Evolutionary conservation across 2,113 vertebrate genomes (phyloP), one percentile per base, ranked within the genome.

Genomic region (Isichthys henryi): DNA sequence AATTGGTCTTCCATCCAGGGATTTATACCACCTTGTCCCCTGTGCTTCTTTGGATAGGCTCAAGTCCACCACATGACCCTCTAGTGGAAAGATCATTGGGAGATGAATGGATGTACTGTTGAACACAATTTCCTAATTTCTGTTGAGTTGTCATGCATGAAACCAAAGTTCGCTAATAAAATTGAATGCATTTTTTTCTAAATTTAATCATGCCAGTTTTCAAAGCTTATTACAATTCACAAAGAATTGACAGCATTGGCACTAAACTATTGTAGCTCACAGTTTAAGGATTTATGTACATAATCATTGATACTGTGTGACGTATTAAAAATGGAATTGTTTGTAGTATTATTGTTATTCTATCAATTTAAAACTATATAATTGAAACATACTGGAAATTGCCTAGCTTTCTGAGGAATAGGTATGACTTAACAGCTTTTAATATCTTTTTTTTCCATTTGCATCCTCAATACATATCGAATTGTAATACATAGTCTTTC

Each of bases 401-500:
- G 15, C 82, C 19, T n/a, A 45, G 82, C 45, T 48, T 48, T 84
- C 82, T 43, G 39, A 84, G 21, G 35, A 48, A 84, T 48, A 84
- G 45, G 21, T 84, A 46, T 84, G 39, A 4, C 82, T 46, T 84
- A 80, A 80, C 74, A 48, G 35, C 39, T 84, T 46, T 45, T 84
- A 84, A 23, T 46, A 48, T 45, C 39, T 84, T 45, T 48, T 43
- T 39, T 45, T 87, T 17, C 23, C 58, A 49, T 88, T n/a, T 88
- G 58, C 21, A 70, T 88, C 62, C 56, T 48, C 43, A 48, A 13
- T 48, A n/a, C 91, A 91, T 90, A 92, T 74, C 90, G 66, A 91
- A 91, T 92, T 90, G 90, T 90, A 91, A 91, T 90, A 88, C 89
- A 56, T 58, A 90, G 17, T 87, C 8, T 90, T 90, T 92, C 89